A percentile compares a stretch with the other conserved stretches of the same genome.
phyloP scores from a whole-genome alignment of 2,888 invertebrate genomes.

The Hemaris fuciformis region DNA sequence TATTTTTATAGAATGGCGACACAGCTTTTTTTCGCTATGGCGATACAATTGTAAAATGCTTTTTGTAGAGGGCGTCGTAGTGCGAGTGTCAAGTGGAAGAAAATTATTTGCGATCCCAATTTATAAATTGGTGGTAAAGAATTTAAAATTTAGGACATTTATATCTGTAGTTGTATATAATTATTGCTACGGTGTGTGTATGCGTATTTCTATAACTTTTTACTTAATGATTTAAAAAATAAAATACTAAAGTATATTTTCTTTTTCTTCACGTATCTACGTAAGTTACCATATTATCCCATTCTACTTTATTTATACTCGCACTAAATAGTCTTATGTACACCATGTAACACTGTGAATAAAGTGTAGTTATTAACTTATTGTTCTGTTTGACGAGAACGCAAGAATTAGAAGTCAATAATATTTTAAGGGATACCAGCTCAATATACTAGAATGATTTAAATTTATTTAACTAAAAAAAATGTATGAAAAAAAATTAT shows the following conservation, averaged over 20 bases:
- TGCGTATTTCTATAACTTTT: too few relatives aligned
- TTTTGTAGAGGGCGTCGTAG: slow-evolving; percentile 36
- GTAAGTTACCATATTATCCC: too few relatives aligned
- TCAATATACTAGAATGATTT: not conserved
- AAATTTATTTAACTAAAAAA: not conserved
- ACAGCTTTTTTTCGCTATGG: slow-evolving; percentile 46
- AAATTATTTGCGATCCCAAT: slow-evolving; percentile 3
- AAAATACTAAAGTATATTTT: too few relatives aligned
- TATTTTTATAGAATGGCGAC: slow-evolving; percentile 31
- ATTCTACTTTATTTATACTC: too few relatives aligned
- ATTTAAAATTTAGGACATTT: not conserved
- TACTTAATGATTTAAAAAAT: too few relatives aligned
- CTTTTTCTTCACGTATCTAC: too few relatives aligned
- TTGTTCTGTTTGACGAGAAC: not conserved
- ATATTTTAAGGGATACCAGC: not conserved
- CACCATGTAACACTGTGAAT: too few relatives aligned
- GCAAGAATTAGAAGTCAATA: not conserved
- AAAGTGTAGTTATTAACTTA: too few relatives aligned
- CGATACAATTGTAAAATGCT: slow-evolving; percentile 43
- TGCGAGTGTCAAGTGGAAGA: slow-evolving; percentile 16
- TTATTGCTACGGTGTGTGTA: not conserved
- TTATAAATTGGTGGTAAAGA: too few relatives aligned
- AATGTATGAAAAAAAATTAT: not conserved
- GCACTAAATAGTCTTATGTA: too few relatives aligned
- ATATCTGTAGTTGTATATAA: not conserved